Evolutionary conservation across 2,888 invertebrate genomes (phyloP), one percentile per base, ranked within the genome.

Genomic region (Pheosia tremula): DNA sequence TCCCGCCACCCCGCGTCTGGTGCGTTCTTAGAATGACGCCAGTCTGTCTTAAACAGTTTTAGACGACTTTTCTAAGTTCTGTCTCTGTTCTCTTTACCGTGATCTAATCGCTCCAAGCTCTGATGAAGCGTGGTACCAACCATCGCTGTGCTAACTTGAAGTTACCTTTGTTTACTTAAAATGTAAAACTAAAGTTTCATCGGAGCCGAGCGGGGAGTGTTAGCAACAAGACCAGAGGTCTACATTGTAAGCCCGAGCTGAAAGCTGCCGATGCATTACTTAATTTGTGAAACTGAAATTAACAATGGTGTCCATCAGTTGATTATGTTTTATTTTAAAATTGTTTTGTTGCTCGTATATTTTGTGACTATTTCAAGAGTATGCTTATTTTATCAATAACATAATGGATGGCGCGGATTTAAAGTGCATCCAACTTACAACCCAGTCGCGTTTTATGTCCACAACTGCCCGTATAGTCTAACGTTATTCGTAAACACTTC

Each of bases 261-360:
- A 85, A 86, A 90, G 89, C 89, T 88, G 84, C 82, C 83, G 81
- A 85, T 83, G 80, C 83, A 85, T 86, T 86, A 88, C 87, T 89
- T 89, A 87, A 87, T 87, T 83, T 81, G 82, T 74, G 77, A 78
- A 74, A 77, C 81, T 82, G 83, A 85, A 85, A 87, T 87, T 86
- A 82, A 81, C 85, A 13, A 86, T 85, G 79, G 69, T 85, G 83
- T 24, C 24, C 24, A 24, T 84, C 67, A 80, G 84, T 83, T 83
- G 80, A 80, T 86, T 88, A 81, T 83, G 79, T 88, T 66, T 78
- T 86, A 86, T 80, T 85, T 85, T 82, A 79, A 80, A 82, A 80
- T 81, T 75, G 73, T 84, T 87, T 87, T 86, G 83, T 86, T 87
- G 87, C 70, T 77, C 78, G 73, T 78, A 80, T 77, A 71, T 74